Conservation (phyloP, 2,113 vertebrate species). For the Oophaga pumilio region DNA sequence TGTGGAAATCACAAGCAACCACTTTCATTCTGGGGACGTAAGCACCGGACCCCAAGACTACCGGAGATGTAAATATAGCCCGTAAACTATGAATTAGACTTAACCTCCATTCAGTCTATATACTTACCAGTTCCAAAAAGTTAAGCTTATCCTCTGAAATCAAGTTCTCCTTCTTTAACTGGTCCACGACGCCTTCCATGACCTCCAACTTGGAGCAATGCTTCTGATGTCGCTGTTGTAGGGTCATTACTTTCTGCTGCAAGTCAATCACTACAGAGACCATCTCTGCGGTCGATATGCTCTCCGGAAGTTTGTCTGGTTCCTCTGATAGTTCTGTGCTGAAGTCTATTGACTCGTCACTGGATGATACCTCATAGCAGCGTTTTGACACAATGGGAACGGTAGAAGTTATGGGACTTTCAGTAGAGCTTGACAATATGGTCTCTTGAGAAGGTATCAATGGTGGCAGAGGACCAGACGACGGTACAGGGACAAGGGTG, state of each 20-base stretch:
- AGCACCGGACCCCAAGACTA: too few species aligned
- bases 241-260: conserved; percentile 74
- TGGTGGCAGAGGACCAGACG: background rate
- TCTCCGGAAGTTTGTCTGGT: background rate
- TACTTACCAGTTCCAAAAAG: conserved; percentile 69
- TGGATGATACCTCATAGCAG: background rate
- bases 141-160: conserved; percentile 68
- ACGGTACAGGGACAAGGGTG: background rate
- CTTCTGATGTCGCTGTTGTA: conserved; percentile 74
- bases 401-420: conserved; percentile 72
- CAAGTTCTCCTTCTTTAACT: conserved; percentile 71
- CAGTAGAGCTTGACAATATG: conserved; percentile 69
- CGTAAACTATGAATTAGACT: too few species aligned
- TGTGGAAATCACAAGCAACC: too few species aligned
- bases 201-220: conserved; percentile 74
- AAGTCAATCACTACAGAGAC: conserved; percentile 65
- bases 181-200: conserved; percentile 74
- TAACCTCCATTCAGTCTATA: background rate
- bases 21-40: too few species aligned
- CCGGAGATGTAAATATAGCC: too few species aligned
- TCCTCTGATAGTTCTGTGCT: background rate
- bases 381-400: conserved; percentile 75
- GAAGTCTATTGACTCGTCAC: background rate
- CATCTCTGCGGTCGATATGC: conserved; percentile 71
- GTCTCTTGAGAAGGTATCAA: conserved; percentile 63